Evolutionary conservation across 2,113 vertebrate species (phyloP).

Genomic region (Pheucticus melanocephalus): DNA sequence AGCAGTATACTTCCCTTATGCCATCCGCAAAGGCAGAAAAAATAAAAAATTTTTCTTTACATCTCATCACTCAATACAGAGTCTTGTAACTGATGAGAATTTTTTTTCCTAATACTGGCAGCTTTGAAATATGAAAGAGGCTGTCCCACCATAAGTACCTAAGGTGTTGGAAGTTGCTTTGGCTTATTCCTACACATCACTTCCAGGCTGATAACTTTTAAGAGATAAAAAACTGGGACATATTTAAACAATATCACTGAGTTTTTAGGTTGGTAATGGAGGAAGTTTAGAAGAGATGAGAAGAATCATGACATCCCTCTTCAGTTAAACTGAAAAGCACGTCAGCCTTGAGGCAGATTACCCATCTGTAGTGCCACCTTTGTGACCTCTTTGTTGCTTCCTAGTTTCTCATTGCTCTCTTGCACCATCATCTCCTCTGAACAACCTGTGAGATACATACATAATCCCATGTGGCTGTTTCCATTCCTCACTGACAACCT

Average conservation of each 20-base stretch:
- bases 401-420: neutral
- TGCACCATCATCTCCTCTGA: neutral
- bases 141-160: neutral
- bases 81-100: neutral
- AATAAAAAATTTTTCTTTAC: neutral
- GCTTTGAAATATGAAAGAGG: neutral
- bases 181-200: neutral
- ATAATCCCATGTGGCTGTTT: neutral
- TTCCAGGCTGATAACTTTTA: neutral
- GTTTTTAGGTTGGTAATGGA: neutral
- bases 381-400: neutral
- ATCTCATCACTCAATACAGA: neutral
- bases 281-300: neutral
- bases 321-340: neutral
- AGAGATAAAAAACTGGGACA: neutral
- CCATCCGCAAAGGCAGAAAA: neutral
- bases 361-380: neutral
- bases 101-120: neutral
- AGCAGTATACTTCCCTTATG: neutral
- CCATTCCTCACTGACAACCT: neutral
- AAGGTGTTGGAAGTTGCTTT: neutral
- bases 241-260: neutral
- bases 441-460: fast-evolving
- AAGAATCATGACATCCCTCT: neutral
- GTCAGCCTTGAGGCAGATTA: neutral